Conservation (phyloP, 2,113 vertebrate species). For the Pan troglodytes region NHGRI_mPanTro3-v2.1_pri NC_072411.2:107785501-107786000, state of each 20-base stretch:
- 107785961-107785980: fast-evolving
- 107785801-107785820: not conserved
- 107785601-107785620: not conserved
- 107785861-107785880: constrained; percentile 3
- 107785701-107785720: not conserved
- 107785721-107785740: not conserved
- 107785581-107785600: not conserved
- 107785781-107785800: not conserved
- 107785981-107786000: fast-evolving
- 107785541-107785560: not conserved
- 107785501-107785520: fast-evolving
- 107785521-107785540: not conserved
- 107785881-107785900: not conserved
- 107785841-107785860: not conserved
- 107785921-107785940: not conserved
- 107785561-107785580: not conserved
- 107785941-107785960: not conserved
- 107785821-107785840: constrained; percentile 40
- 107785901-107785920: not conserved
- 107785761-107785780: not conserved
- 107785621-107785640: not conserved
- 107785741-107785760: not conserved
- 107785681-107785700: not conserved
- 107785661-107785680: not conserved
- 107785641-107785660: not conserved